Base-by-base conservation (phyloP, 2,888 invertebrate species). In the Lycia hirtaria region DNA sequence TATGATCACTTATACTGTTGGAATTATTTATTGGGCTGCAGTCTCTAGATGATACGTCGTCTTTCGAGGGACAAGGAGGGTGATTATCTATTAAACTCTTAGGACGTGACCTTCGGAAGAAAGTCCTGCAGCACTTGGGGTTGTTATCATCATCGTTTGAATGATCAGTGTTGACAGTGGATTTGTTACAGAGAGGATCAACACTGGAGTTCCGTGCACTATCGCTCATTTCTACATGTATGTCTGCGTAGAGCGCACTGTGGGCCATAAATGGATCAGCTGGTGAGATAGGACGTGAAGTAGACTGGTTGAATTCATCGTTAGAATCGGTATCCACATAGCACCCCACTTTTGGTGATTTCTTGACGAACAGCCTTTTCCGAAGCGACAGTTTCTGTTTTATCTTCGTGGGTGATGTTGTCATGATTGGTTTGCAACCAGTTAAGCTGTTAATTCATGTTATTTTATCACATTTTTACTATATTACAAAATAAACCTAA, bases 261-360 rank as follows among this genome's bases (percentile, higher is more conserved):
- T 84, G 87, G 41, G 90, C 92, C 72, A 92, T 64, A 66, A 92
- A 92, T 33, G 92, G 92, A 72, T 92, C 91, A 9, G 86, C 88
- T 33, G 92, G 92, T 45, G 92, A 92, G 66, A 87, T 88, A n/a
- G 92, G 90, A 48, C 92, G 83, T 40, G 92, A 92, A 37, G 83
- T 72, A 57, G 87, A 83, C 64, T 87, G 88, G 58, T 72, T 75
- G 56, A 84, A 85, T 80, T 91, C 92, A 65, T 90, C 90, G 65
- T 87, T 87, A 26, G 90, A 92, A 76, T 91, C 92, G 49, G 88
- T 83, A 73, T 92, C 92, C 60, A 91, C 86, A 80, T 86, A 87
- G 77, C 92, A 92, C 57, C 92, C 92, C 69, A 92, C 92, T 87
- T 90, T 92, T 28, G 92, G 92, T 4, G 92, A 92, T 70, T 92